Evolutionary conservation across 2,113 vertebrate genomes (phyloP).

Genomic region (Pavo muticus): DNA sequence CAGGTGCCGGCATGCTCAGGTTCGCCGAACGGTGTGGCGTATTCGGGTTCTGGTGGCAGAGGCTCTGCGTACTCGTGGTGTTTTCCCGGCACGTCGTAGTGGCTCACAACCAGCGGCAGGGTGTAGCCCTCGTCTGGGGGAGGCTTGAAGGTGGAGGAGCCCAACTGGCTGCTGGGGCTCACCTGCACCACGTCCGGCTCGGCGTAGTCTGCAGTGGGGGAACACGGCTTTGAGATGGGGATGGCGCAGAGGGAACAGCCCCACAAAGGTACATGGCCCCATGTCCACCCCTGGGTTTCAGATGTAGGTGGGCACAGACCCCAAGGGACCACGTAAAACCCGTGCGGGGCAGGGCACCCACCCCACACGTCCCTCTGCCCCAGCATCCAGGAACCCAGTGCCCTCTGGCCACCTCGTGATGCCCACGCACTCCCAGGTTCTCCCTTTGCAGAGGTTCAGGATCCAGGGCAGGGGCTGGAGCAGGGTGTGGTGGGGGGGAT

Average conservation of each 20-base stretch:
- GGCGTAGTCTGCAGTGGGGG: conserved; percentile 79
- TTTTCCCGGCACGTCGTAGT: conserved; percentile 82
- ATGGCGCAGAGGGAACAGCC: rapidly evolving
- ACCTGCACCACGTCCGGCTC: conserved; percentile 76
- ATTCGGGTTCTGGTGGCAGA: conserved; percentile 84
- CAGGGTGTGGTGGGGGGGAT: neutral
- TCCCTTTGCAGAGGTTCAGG: neutral
- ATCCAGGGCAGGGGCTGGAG: neutral
- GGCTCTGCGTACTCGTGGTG: conserved; percentile 85
- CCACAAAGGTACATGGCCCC: rapidly evolving
- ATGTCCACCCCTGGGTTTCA: neutral
- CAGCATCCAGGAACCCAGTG: neutral
- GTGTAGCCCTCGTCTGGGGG: conserved; percentile 81
- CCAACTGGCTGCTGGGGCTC: conserved; percentile 64
- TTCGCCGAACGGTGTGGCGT: conserved; percentile 85
- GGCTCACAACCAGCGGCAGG: conserved; percentile 78
- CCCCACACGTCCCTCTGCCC: neutral
- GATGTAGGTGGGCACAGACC: rapidly evolving
- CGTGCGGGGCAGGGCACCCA: neutral
- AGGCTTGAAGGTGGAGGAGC: conserved; percentile 85
- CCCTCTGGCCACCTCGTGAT: neutral
- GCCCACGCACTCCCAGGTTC: rapidly evolving
- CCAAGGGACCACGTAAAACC: neutral
- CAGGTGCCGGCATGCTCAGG: neutral
- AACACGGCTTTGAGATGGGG: rapidly evolving